Base-by-base conservation (phyloP, 2,113 vertebrate species). In the Bos indicus region DNA sequence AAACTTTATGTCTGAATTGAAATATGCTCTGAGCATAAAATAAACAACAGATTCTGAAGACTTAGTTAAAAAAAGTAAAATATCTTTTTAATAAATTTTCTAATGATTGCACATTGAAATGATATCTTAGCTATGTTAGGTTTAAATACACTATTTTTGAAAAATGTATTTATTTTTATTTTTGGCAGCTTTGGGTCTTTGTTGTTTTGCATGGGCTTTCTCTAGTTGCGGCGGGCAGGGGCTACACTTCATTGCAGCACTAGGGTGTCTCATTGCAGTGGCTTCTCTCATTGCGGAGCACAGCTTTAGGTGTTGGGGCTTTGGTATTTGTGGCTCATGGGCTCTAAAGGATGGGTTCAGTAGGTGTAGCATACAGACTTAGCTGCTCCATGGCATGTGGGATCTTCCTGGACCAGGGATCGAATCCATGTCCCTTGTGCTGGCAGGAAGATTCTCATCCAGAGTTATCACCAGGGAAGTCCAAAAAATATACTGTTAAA, bases 41-140 rank as follows among this genome's bases (percentile, higher is more conserved):
- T 92, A 92, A 90, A 93, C 11, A 96, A 56, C 30, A 7, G 30
- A 54, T 86, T 96, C 94, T 95, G 60, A 97, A 93, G 48, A 80
- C 30, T 78, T 48, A 6, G 2, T 54, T 90, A 14, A 14, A 78
- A 91, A 80, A 85, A 80, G 51, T 57, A 67, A 64, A 89, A 3
- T 93, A 48, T 71, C 59, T 64, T 62, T 9, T 87, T 60, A 92
- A 81, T 91, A 46, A 74, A 64, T 78, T 89, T 88, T 74, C 59
- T 96, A 60, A 60, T 54, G 46, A 81, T 81, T 91, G 25, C 26
- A 80, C 36, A 6, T 48, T 62, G 81, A 81, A 80, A 81, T 7
- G 28, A 7, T 30, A 30, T 51, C 95, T 87, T 94, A 57, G 40
- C 26, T 88, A 84, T 21, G 16, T 28, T 90, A 25, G 4, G n/a